Evolutionary conservation across 2,888 invertebrate genomes (phyloP), one percentile per base, ranked within the genome.

Genomic region (Trileptium ribeirensis): DNA sequence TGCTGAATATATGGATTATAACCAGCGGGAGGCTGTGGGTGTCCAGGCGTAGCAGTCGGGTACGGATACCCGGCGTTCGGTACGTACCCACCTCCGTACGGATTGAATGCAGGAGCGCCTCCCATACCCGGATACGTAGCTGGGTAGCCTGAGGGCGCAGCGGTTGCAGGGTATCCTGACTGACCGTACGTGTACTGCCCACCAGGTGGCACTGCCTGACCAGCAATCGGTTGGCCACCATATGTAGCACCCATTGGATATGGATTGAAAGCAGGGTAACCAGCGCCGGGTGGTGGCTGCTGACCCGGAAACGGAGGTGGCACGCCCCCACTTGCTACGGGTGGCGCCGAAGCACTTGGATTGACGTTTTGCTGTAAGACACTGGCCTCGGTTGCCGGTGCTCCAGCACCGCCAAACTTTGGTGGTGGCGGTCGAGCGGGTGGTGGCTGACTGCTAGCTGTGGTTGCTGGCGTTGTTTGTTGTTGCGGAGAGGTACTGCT

Each of bases 381-480:
- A 67, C 29, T 19, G 3, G 29, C 8, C 29, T 79, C 67, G 24
- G 67, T 67, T 29, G 74, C 19, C 19, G 64, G 8, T 8, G 8
- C 74, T 8, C 74, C 74, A n/a, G 36, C 40, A 15, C 3, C 33
- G 8, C n/a, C 29, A 33, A 82, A 81, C 19, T 19, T 19, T 19
- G 82, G 82, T 29, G 82, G 82, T n/a, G 82, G 82, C 1, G 82
- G 82, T 2, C 82, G 64, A n/a, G 82, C 39, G 15, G 82, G 82
- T 1, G 82, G 80, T 33, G 39, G n/a, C 31, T 24, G 51, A 29
- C 40, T 29, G 34, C 3, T 81, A 1, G 81, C 78, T 24, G 81
- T 80, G 2, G 81, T 79, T 8, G 67, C 67, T 19, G 80, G 19
- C 29, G 80, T 3, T 33, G 15, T 78, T 94, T 93, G 8, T 15